These are phyloP conservation scores for Polydrusus tereticollis DNA, from an alignment of 2,888 invertebrate species.

Conservation along the genomic window DNA sequence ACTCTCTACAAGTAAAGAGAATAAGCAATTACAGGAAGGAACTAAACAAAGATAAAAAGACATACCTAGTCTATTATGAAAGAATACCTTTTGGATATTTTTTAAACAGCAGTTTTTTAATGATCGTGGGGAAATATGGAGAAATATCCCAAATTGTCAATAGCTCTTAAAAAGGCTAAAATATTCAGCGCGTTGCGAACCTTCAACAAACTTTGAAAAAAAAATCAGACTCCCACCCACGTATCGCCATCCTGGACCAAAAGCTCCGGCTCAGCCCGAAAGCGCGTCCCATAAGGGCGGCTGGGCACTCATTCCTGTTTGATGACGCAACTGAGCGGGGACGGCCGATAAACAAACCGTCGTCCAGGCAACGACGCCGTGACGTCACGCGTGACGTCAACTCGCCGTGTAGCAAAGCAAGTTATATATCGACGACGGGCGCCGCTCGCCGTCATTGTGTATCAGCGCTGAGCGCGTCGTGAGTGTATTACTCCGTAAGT, in stretches of 20 bases:
- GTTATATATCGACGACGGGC: conserved; percentile 66
- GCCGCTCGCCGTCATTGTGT: conserved; percentile 63
- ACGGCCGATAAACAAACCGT: conserved; percentile 66
- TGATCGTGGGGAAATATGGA: no score
- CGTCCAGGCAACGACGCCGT: conserved; percentile 61
- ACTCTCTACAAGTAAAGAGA: no score
- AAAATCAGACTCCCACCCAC: conserved; percentile 13
- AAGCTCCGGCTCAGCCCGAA: conserved; percentile 3
- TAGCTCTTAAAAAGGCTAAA: background rate
- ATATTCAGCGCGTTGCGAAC: background rate
- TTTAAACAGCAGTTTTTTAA: no score
- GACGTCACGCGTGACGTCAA: conserved; percentile 64
- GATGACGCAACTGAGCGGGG: conserved; percentile 73
- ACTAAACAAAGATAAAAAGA: no score
- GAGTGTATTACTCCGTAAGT: conserved; percentile 48
- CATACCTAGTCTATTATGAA: no score
- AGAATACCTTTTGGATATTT: no score
- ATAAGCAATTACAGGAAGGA: no score
- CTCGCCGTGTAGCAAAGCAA: conserved; percentile 62
- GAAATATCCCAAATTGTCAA: no score
- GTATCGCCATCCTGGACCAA: conserved; percentile 16
- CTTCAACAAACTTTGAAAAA: conserved; percentile 1
- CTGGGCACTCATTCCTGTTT: conserved; percentile 62
- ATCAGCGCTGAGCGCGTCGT: conserved; percentile 62
- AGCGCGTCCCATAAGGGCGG: conserved; percentile 39